Conservation (phyloP, 2,113 vertebrate species). For the Calypte anna region DNA sequence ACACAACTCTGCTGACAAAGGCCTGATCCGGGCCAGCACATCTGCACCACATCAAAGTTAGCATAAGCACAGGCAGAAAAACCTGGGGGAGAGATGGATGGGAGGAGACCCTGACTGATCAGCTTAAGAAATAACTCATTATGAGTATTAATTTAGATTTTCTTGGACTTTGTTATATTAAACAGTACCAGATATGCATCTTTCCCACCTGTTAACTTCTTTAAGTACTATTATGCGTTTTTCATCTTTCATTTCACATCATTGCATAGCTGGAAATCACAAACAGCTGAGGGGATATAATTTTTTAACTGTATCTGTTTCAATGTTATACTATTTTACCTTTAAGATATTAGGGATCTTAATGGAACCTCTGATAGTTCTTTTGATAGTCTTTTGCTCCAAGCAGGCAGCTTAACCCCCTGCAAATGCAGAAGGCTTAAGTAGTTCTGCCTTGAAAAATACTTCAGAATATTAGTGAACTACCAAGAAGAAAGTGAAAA, state of each 20-base stretch:
- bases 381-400: neutral
- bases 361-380: neutral
- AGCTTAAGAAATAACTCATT: neutral
- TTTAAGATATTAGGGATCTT: neutral
- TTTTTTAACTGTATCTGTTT: neutral
- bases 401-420: neutral
- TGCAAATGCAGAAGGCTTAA: neutral
- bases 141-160: neutral
- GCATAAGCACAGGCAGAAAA: neutral
- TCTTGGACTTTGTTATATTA: neutral
- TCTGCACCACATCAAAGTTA: neutral
- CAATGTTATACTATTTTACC: neutral
- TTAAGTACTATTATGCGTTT: neutral
- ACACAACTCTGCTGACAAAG: neutral
- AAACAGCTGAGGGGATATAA: neutral
- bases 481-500: neutral
- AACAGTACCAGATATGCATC: neutral
- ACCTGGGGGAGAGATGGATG: accelerated
- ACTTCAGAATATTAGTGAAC: neutral
- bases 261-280: neutral
- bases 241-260: neutral
- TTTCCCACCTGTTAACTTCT: neutral
- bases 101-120: neutral
- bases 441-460: neutral
- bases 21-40: neutral